Conservation (phyloP, 2,888 invertebrate genomes). For the Ichneumoninae sp. region DNA sequence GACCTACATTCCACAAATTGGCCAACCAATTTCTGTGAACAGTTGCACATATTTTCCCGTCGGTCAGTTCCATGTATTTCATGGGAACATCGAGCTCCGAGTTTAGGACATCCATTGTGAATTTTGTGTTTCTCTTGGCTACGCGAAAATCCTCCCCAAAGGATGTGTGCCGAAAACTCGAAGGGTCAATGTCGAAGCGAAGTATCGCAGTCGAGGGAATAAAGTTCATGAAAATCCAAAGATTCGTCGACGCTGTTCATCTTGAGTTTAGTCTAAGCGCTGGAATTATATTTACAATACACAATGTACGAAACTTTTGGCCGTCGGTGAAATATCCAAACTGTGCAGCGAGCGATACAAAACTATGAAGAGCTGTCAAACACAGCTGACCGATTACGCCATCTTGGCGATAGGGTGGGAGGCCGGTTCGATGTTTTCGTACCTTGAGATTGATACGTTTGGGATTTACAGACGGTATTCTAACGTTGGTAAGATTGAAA, state of each 20-base stretch:
- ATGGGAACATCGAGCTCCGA: slow-evolving; percentile 90
- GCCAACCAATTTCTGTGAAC: slow-evolving; percentile 84
- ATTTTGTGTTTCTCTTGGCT: background rate
- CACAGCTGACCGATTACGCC: slow-evolving; percentile 51
- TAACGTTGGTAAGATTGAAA: background rate
- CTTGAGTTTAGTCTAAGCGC: background rate
- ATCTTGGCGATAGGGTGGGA: background rate
- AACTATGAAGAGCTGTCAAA: slow-evolving; percentile 31
- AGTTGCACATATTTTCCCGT: slow-evolving; percentile 80
- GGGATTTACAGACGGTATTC: background rate
- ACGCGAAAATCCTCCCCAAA: background rate
- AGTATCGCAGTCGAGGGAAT: background rate
- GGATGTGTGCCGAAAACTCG: background rate
- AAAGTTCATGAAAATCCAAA: background rate
- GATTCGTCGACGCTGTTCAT: background rate
- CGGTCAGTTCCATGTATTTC: slow-evolving; percentile 83
- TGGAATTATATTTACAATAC: background rate
- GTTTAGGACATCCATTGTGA: slow-evolving; percentile 88
- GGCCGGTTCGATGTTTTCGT: background rate
- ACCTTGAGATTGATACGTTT: background rate
- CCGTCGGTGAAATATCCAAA: background rate
- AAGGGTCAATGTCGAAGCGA: background rate
- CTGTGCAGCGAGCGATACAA: background rate
- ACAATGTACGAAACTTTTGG: background rate
- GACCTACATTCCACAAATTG: slow-evolving; percentile 82